Base-by-base conservation (phyloP, 2,113 vertebrate species). In the Choloepus hoffmanni region DNA sequence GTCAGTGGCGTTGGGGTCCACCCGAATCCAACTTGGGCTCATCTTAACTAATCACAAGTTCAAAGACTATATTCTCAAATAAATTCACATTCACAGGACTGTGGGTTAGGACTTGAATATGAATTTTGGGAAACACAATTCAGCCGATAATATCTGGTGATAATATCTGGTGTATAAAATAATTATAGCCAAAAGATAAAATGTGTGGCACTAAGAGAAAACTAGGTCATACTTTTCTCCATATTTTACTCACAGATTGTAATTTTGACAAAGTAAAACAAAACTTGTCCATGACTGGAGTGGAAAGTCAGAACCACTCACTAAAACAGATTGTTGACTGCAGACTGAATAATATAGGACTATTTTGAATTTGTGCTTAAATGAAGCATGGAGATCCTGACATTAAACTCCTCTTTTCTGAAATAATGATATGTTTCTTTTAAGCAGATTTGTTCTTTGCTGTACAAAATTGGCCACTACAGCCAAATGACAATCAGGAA, bases 321-420 rank as follows among this genome's bases (percentile, higher is more conserved):
- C 23, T 84, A 72, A 85, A 73, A 19, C 1, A n/a, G 5, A 55
- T 68, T 81, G 40, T 73, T 12, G 14, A 63, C 55, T 72, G 68
- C 23, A 68, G 63, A 90, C 18, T 50, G 48, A 63, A 13, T 16
- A 11, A 58, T 68, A 58, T 14, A 76, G 36, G 7, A 1, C 18
- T 77, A 62, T 65, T 90, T 90, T 43, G 43, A 96, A 62, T 72
- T 55, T 73, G 33, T 28, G 48, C 76, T 87, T 90, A 67, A 67
- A 43, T n/a, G 13, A 78, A n/a, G 8, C 30, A 45, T 1, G 36
- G 70, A 73, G 19, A 36, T 76, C 18, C 15, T 82, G 53, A 83
- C 72, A 18, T 4, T 13, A 4, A 60, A 73, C 45, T 82, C 62
- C 40, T 68, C 7, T 83, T 82, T 85, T 40, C 28, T 78, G 12